A percentile compares a stretch with the other conserved stretches of the same genome.
phyloP scores from a whole-genome alignment of 2,888 invertebrate species.

The Venusia cambrica region DNA sequence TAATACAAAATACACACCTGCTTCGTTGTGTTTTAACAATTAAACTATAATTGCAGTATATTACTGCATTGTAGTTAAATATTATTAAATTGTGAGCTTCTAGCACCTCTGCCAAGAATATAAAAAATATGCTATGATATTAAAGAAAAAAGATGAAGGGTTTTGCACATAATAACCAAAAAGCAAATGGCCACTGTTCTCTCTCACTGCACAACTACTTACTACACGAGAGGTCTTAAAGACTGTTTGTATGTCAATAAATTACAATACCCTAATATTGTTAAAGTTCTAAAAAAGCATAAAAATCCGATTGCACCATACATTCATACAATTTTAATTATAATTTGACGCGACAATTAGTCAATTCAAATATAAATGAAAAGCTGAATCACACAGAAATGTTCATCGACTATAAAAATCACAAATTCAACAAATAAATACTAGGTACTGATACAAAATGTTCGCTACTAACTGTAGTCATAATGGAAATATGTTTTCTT shows the following conservation, averaged over 20 bases:
- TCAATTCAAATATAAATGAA: slow-evolving; percentile 25
- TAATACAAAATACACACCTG: slow-evolving; percentile 55
- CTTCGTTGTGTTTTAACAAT: slow-evolving; percentile 69
- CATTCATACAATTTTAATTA: slow-evolving; percentile 48
- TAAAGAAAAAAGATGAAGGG: slow-evolving; percentile 30
- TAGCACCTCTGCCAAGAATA: slow-evolving; percentile 57
- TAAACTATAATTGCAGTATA: slow-evolving; percentile 30
- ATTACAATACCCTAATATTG: slow-evolving; percentile 24
- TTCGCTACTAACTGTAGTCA: no score
- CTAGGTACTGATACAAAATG: slow-evolving; percentile 8
- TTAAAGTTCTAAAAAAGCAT: slow-evolving; percentile 24
- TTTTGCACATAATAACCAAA: slow-evolving; percentile 41
- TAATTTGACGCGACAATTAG: slow-evolving; percentile 27
- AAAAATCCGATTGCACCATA: slow-evolving; percentile 38
- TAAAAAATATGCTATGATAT: slow-evolving; percentile 34
- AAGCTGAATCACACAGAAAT: slow-evolving; percentile 10
- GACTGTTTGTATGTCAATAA: slow-evolving; percentile 29
- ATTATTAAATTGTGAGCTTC: slow-evolving; percentile 12
- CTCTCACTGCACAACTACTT: slow-evolving; percentile 30
- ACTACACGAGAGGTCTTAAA: slow-evolving; percentile 20
- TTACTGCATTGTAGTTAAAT: slow-evolving; percentile 5
- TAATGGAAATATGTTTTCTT: background rate
- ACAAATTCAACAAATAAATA: slow-evolving; percentile 17
- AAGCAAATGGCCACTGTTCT: slow-evolving; percentile 58
- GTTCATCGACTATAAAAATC: slow-evolving; percentile 8